Conservation (phyloP, 2,113 vertebrate genomes). For the Centrocercus urophasianus region DNA sequence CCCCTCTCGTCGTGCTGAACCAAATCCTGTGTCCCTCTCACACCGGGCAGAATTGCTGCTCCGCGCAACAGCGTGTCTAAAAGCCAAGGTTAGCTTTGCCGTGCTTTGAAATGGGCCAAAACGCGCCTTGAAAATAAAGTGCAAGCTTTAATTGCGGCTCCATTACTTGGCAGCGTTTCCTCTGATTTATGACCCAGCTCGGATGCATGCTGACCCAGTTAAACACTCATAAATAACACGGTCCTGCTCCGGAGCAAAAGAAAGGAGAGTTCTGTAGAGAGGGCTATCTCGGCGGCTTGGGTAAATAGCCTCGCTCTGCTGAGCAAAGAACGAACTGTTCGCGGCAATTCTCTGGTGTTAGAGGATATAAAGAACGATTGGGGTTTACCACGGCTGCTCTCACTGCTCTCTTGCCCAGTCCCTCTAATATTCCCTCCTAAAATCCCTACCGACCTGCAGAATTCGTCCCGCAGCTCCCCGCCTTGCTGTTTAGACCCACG, state of each 20-base stretch:
- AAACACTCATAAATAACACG: constrained; percentile 79
- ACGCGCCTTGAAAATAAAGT: constrained; percentile 69
- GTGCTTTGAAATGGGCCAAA: constrained; percentile 68
- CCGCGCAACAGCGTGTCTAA: not conserved
- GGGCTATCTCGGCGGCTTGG: constrained; percentile 44
- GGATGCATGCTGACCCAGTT: constrained; percentile 79
- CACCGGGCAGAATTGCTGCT: not conserved
- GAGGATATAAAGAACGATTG: constrained; percentile 32
- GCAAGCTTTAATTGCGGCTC: constrained; percentile 77
- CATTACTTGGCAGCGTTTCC: constrained; percentile 78
- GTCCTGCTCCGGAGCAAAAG: constrained; percentile 57
- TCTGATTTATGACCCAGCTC: constrained; percentile 82
- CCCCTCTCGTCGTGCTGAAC: not conserved
- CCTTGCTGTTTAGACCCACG: not conserved
- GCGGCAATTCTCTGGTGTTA: not conserved
- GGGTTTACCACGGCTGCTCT: not conserved
- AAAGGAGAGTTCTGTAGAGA: constrained; percentile 66
- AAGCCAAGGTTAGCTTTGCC: not conserved
- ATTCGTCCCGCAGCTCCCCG: not conserved
- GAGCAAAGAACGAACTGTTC: constrained; percentile 45
- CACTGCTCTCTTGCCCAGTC: not conserved
- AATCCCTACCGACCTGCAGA: not conserved
- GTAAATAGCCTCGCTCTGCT: constrained; percentile 30
- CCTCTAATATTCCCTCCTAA: not conserved
- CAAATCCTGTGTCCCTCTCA: not conserved